Evolutionary conservation across 1,140 invertebrate species (phyloP).

Genomic region (Drosophila kepulauana): DNA sequence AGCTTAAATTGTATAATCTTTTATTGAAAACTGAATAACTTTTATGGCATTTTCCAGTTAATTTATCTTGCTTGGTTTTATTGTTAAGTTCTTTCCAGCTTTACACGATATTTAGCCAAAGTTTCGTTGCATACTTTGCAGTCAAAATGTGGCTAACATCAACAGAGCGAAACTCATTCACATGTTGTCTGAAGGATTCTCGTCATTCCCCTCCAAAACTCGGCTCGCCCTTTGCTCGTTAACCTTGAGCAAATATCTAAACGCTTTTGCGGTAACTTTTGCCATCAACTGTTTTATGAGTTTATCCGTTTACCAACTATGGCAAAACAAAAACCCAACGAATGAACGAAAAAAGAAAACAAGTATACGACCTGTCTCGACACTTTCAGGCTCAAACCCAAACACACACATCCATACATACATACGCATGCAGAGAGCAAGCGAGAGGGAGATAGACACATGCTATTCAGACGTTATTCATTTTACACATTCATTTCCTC

Average conservation of each 20-base stretch:
- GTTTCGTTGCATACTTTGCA: constrained; percentile 66
- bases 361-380: constrained; percentile 82
- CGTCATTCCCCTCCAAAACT: neutral
- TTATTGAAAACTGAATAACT: neutral
- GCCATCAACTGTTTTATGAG: constrained; percentile 66
- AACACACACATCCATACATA: constrained; percentile 7
- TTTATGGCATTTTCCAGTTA: no score
- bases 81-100: neutral
- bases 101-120: constrained; percentile 9
- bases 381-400: constrained; percentile 66
- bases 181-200: constrained; percentile 1
- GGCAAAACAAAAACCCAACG: constrained; percentile 39
- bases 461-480: constrained; percentile 82
- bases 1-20: no score
- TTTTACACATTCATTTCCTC: constrained; percentile 83
- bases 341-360: constrained; percentile 52
- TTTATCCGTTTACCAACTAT: constrained; percentile 73
- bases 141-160: constrained; percentile 1
- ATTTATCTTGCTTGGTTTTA: neutral
- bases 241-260: constrained; percentile 56
- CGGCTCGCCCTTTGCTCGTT: constrained; percentile 8
- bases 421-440: neutral
- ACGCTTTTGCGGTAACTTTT: constrained; percentile 65
- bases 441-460: constrained; percentile 45
- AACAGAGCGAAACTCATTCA: neutral